These are phyloP conservation scores for Phataginus tetradactyla DNA, from an alignment of 2,797 vertebrate genomes.

Conservation along the genomic window DNA sequence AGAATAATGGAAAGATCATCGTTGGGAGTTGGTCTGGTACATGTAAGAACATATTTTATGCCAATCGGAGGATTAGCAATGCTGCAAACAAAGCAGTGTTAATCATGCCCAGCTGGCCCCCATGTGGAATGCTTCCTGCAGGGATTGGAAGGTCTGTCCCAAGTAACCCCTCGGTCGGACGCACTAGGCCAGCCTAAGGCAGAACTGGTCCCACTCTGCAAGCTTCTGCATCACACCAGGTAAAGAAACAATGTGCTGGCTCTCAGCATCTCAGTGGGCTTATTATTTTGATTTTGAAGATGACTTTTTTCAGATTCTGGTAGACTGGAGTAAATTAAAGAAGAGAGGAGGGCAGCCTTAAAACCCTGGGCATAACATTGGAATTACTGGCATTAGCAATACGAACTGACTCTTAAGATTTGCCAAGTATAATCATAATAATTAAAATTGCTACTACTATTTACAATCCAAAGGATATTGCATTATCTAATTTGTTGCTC, in stretches of 20 bases:
- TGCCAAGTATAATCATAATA: conserved; percentile 12
- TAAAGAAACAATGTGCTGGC: neutral
- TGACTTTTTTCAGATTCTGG: neutral
- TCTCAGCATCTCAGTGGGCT: neutral
- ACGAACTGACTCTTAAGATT: conserved; percentile 17
- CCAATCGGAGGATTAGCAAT: neutral
- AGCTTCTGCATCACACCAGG: neutral
- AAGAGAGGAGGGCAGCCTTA: neutral
- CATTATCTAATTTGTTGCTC: conserved; percentile 50
- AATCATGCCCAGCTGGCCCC: neutral
- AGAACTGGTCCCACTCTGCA: neutral
- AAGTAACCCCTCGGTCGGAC: neutral
- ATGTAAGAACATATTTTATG: neutral
- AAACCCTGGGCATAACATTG: neutral
- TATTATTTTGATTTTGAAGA: conserved; percentile 47
- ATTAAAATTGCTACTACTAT: conserved; percentile 20
- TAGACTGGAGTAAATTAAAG: conserved; percentile 19
- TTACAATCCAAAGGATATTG: conserved; percentile 4
- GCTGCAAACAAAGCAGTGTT: neutral
- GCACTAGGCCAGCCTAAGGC: neutral
- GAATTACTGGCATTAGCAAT: conserved; percentile 23
- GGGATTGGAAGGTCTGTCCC: neutral
- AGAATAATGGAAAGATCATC: neutral
- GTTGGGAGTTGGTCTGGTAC: neutral
- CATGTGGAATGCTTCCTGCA: neutral